phyloP scores from a whole-genome alignment of 37 sponge, comb jelly and placozoan genomes.

The Chondrosia reniformis region DNA sequence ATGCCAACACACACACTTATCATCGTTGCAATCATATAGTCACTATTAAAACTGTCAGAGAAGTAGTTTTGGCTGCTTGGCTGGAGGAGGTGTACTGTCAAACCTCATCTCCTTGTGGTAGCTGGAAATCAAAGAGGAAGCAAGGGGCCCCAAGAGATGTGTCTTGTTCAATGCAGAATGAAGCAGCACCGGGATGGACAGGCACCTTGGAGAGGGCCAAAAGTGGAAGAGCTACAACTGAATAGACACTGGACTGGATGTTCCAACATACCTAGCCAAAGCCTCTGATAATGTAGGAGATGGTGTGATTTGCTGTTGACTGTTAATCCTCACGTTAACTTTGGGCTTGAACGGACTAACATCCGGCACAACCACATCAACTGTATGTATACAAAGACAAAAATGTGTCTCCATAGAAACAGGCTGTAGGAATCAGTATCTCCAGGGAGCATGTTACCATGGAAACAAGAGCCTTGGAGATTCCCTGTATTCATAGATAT shows the following conservation, averaged over 20 bases:
- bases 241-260: neutral
- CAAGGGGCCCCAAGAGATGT: slow-evolving; percentile 5
- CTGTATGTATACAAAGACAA: neutral
- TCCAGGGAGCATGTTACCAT: neutral
- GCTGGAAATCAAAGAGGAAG: neutral
- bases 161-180: slow-evolving; percentile 53
- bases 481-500: too few relatives aligned
- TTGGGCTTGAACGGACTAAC: neutral
- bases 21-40: too few relatives aligned
- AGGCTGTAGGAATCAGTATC: neutral
- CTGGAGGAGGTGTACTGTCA: neutral
- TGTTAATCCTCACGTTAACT: neutral
- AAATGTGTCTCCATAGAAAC: neutral
- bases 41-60: neutral
- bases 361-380: neutral
- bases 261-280: neutral
- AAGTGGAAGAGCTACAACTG: neutral
- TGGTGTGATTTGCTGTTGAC: neutral
- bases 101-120: slow-evolving; percentile 12
- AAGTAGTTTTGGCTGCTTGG: slow-evolving; percentile 7
- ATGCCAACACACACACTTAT: too few relatives aligned
- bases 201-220: slow-evolving; percentile 25
- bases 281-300: neutral
- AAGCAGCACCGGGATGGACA: slow-evolving; percentile 62
- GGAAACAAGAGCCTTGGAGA: too few relatives aligned